Evolutionary conservation across 2,797 vertebrate species (phyloP).

Genomic region (Ptychobarbus kaznakovi): DNA sequence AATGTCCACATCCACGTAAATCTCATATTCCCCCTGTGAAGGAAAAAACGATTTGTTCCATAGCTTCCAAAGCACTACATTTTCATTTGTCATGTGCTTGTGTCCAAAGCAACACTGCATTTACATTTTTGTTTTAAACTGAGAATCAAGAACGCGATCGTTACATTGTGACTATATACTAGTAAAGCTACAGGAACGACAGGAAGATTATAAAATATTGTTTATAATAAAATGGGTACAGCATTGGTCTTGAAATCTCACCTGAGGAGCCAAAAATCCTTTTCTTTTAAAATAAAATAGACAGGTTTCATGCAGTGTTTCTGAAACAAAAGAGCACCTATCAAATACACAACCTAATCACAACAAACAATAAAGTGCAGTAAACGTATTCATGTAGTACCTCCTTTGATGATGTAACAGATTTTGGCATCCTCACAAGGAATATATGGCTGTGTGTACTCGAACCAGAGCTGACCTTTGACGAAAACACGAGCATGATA

Average conservation of each 20-base stretch:
- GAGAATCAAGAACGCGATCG: background rate
- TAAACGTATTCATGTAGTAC: conserved; percentile 9
- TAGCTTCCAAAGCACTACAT: background rate
- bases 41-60: background rate
- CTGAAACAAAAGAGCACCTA: background rate
- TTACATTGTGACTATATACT: background rate
- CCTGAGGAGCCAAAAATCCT: background rate
- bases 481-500: background rate
- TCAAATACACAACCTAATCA: background rate
- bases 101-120: background rate
- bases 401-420: conserved; percentile 47
- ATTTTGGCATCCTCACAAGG: background rate
- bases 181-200: background rate
- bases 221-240: background rate
- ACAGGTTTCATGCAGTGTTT: conserved; percentile 14
- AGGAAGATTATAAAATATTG: background rate
- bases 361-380: background rate
- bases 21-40: background rate
- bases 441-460: background rate
- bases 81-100: background rate
- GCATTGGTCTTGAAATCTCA: background rate
- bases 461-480: conserved; percentile 5
- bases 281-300: background rate
- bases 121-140: background rate
- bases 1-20: background rate